phyloP scores from a whole-genome alignment of 2,797 vertebrate species.

The Manis javanica region DNA sequence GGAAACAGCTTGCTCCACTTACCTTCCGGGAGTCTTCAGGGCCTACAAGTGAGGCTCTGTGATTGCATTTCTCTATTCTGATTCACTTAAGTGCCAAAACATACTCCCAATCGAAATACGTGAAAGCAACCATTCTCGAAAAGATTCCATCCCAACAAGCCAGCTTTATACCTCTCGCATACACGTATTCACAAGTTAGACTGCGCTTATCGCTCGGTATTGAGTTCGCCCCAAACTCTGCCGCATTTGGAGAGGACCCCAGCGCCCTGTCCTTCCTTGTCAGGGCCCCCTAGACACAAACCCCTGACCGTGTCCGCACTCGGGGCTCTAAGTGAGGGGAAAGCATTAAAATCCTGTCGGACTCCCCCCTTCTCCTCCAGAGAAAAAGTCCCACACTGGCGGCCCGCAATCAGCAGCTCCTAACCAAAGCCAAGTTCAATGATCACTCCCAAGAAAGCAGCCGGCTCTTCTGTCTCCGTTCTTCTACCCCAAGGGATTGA shows the following conservation, averaged over 20 bases:
- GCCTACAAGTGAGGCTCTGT: constrained; percentile 37
- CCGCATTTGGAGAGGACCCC: not conserved
- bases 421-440: too few species aligned
- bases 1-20: not conserved
- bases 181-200: not conserved
- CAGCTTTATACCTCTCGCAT: not conserved
- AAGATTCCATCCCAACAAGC: not conserved
- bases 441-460: too few species aligned
- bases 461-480: not conserved
- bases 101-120: constrained; percentile 32
- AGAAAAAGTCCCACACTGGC: not conserved
- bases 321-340: not conserved
- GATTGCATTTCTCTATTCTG: constrained; percentile 46
- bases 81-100: not conserved
- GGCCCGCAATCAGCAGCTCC: too few species aligned
- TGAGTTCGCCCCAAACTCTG: not conserved
- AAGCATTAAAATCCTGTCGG: not conserved
- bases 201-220: not conserved
- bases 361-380: not conserved
- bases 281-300: not conserved
- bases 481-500: not conserved
- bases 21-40: constrained; percentile 7
- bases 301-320: not conserved
- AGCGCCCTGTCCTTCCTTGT: accelerated
- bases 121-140: constrained; percentile 20